These are phyloP conservation scores for Alectoris magna DNA, from an alignment of 2,797 vertebrate genomes.

Conservation along the genomic window DNA sequence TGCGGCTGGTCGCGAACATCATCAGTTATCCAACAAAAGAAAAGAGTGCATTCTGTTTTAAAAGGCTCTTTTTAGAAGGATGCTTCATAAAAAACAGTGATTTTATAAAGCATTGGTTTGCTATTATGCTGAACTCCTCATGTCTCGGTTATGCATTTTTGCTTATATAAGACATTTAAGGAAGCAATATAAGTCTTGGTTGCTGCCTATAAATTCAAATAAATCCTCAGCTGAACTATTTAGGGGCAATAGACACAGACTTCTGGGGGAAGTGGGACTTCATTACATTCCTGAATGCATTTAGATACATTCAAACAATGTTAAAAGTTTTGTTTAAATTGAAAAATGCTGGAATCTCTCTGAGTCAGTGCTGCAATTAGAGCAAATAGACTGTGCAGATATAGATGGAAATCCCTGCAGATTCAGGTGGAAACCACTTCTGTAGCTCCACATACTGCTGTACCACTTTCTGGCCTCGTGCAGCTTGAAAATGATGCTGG, in stretches of 20 bases:
- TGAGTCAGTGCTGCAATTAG: conserved; percentile 51
- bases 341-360: conserved; percentile 44
- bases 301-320: conserved; percentile 40
- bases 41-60: not conserved
- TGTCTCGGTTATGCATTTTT: conserved; percentile 47
- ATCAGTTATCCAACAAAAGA: not conserved
- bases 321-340: conserved; percentile 68
- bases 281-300: conserved; percentile 57
- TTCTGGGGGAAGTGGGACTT: conserved; percentile 37
- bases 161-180: conserved; percentile 64
- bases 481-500: not conserved
- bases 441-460: not conserved
- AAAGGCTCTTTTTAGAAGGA: not conserved
- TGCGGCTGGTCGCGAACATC: not conserved
- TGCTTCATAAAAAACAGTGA: conserved; percentile 1
- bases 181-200: conserved; percentile 47
- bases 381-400: conserved; percentile 4
- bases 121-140: conserved; percentile 36
- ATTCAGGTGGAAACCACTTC: conserved; percentile 33
- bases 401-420: conserved; percentile 38
- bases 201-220: conserved; percentile 71
- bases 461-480: not conserved
- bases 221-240: conserved; percentile 64
- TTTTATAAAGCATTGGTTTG: conserved; percentile 42
- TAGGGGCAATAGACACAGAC: conserved; percentile 24